Conservation (phyloP, 2,113 vertebrate species). For the Varanus salvator region DNA sequence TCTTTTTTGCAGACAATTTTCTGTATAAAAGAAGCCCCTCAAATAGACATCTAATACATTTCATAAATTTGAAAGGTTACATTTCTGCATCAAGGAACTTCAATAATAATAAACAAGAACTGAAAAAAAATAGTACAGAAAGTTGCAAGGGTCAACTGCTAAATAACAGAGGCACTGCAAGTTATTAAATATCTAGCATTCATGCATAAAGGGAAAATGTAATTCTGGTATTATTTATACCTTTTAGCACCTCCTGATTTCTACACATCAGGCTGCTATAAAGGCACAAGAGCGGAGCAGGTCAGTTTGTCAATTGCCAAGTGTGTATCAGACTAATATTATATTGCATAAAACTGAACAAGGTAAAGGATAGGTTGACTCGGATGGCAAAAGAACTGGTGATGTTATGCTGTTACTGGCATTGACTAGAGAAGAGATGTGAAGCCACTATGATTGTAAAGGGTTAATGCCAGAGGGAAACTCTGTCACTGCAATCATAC, state of each 20-base stretch:
- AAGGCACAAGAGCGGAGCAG: not conserved
- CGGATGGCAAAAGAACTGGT: not conserved
- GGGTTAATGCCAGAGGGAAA: not conserved
- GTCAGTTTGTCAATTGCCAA: not conserved
- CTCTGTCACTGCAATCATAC: not conserved
- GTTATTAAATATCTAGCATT: not conserved
- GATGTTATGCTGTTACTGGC: not conserved
- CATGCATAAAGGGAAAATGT: not conserved
- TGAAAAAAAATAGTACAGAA: not conserved
- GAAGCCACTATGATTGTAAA: not conserved
- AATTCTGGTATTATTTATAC: not conserved
- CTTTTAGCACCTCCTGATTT: not conserved
- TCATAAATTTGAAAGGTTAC: not conserved
- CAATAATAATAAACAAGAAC: not conserved
- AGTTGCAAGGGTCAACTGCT: not conserved
- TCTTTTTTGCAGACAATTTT: not conserved
- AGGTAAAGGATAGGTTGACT: not conserved
- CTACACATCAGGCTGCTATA: not conserved
- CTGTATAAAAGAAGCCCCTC: not conserved
- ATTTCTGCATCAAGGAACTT: not conserved
- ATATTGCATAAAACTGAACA: not conserved
- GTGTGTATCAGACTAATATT: not conserved
- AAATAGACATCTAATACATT: not conserved
- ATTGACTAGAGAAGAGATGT: not conserved
- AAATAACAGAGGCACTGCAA: not conserved